Base-by-base conservation (phyloP, 2,113 vertebrate genomes). In the Gymnarchus niloticus region DNA sequence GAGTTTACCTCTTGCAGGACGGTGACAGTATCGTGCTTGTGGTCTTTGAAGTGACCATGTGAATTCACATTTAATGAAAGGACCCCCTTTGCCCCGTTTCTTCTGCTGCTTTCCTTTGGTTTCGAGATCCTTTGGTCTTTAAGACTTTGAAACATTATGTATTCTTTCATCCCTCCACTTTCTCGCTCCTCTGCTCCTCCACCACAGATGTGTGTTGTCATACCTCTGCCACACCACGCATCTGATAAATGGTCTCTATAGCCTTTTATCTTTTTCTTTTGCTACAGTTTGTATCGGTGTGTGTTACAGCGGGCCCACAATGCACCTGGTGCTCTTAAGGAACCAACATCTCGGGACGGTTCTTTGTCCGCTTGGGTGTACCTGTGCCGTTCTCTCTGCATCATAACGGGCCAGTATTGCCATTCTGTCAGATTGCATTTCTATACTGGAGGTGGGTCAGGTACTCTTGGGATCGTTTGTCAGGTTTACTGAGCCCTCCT, bases 221-320 rank as follows among this genome's bases (percentile, higher is more conserved):
- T 49, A 52, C 25, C 37, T 37, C 73, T 76, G 12, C 52, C 52
- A 2, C 37, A 23, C 52, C 52, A 25, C 23, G 52, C 28, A 73
- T 12, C 84, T 78, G 84, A 44, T 85, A 80, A 85, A 85, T 57
- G 73, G 41, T 51, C 69, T 85, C 51, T 80, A 23, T 78, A 57
- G 52, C 23, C 51, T 85, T 80, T 80, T 17, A 85, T 85, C 37
- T 85, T 33, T 85, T 28, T 25, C 49, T 17, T 23, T 37, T 33
- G 41, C 6, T 23, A 19, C 65, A 1, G 21, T 85, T 56, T 78
- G 57, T 23, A 49, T 52, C 23, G 9, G 56, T 14, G 33, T 33
- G 59, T 33, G 69, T 57, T 83, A n/a, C 82, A 57, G 46, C 48
- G 21, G 46, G 25, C 48, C 25, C 6, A 6, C 54, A 3, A 37